These are phyloP conservation scores for Microchirus variegatus DNA, from an alignment of 2,797 vertebrate species.

Conservation along the genomic window DNA sequence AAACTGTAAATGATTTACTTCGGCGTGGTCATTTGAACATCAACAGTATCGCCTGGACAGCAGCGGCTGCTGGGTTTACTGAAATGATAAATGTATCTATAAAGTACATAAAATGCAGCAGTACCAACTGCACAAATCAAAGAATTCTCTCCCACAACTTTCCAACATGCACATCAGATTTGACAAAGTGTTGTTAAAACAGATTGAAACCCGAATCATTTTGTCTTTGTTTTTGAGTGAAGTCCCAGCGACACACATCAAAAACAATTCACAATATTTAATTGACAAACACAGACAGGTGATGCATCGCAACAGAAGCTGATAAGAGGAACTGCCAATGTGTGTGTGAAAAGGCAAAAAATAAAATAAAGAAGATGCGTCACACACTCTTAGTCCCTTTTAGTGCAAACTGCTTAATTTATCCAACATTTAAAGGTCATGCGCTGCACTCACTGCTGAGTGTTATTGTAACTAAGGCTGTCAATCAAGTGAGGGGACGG, in stretches of 20 bases:
- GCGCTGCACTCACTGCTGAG: not conserved
- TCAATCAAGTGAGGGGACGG: not conserved
- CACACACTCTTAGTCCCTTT: not conserved
- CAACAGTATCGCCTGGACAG: not conserved
- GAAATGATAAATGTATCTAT: no score
- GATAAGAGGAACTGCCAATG: conserved; percentile 11
- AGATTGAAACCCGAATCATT: no score
- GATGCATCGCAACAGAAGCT: not conserved
- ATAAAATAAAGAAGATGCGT: not conserved
- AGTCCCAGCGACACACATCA: not conserved
- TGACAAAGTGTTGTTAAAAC: no score
- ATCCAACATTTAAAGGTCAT: conserved; percentile 10
- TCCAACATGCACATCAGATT: no score
- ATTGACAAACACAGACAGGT: not conserved
- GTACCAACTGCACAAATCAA: no score
- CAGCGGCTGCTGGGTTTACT: conserved; percentile 9
- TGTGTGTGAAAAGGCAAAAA: conserved; percentile 1
- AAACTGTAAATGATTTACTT: no score
- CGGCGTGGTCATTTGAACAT: no score
- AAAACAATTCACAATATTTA: not conserved
- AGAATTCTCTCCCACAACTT: no score
- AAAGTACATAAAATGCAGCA: no score
- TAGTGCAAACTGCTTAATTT: not conserved
- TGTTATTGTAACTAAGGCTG: not conserved
- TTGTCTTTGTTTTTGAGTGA: no score